Conservation (phyloP, 1,140 invertebrate genomes). For the Achatina immaculata region DNA sequence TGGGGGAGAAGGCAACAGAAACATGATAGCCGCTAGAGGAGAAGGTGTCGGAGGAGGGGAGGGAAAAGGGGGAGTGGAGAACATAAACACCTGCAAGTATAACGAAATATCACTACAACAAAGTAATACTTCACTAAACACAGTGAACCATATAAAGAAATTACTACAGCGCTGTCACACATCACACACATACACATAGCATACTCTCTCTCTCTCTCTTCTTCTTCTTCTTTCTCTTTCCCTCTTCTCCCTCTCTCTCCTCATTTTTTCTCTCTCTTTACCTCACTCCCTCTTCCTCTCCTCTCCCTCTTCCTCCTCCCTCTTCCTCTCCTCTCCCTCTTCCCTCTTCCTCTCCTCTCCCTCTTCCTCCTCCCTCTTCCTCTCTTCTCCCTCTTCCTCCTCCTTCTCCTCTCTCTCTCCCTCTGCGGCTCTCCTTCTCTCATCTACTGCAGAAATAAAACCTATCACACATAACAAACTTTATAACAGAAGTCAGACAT, state of each 20-base stretch:
- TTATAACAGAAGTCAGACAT: too few species aligned
- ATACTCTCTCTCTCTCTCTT: not conserved
- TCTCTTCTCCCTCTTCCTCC: too few species aligned
- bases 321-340: not conserved
- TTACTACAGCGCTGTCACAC: not conserved
- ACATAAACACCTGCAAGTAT: not conserved
- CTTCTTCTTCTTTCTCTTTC: not conserved
- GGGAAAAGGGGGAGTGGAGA: not conserved
- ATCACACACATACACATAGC: too few species aligned
- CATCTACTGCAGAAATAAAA: too few species aligned
- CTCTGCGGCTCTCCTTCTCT: not conserved
- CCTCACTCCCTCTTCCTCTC: not conserved
- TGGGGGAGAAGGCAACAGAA: slow-evolving; percentile 3
- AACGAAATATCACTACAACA: not conserved
- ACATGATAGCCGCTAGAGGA: not conserved
- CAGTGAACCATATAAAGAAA: not conserved
- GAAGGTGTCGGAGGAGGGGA: not conserved
- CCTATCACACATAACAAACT: too few species aligned
- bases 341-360: not conserved
- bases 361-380: not conserved
- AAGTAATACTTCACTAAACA: not conserved
- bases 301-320: not conserved
- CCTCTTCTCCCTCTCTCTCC: too few species aligned
- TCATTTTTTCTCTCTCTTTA: not conserved
- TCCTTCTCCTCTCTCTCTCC: slow-evolving; percentile 4